These are phyloP conservation scores for Burhinus oedicnemus DNA, from an alignment of 2,113 vertebrate species.

Conservation along the genomic window DNA sequence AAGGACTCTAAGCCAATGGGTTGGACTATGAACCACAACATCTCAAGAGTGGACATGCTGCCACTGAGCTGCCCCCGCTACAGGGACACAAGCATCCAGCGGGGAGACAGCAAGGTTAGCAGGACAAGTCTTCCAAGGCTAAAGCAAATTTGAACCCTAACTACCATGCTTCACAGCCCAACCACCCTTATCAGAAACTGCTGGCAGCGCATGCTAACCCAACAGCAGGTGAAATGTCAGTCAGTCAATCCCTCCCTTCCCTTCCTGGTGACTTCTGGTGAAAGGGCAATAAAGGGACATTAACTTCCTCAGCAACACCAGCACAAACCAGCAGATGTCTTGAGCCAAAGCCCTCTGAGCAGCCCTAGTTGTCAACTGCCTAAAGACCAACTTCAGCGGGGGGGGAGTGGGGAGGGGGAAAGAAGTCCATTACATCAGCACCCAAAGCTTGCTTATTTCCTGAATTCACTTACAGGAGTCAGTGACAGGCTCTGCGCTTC, in stretches of 20 bases:
- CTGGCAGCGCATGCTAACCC: neutral
- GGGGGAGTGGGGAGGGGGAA: neutral
- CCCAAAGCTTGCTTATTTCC: neutral
- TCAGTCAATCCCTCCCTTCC: neutral
- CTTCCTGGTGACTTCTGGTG: neutral
- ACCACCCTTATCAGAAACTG: neutral
- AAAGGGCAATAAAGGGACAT: neutral
- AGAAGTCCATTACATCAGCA: neutral
- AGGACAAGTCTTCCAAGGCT: neutral
- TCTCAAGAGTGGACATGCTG: fast-evolving
- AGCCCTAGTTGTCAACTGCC: neutral
- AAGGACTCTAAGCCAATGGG: neutral
- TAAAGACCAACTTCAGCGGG: neutral
- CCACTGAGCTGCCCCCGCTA: neutral
- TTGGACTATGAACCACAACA: neutral
- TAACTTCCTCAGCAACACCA: neutral
- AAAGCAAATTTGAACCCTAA: neutral
- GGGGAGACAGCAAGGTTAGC: neutral
- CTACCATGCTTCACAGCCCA: neutral
- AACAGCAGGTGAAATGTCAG: neutral
- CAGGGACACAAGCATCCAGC: neutral
- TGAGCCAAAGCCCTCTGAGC: neutral
- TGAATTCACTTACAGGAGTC: neutral
- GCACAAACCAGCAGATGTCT: neutral
- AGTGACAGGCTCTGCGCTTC: neutral